Evolutionary conservation across 2,113 vertebrate genomes (phyloP).

Genomic region (Sapayoa aenigma): DNA sequence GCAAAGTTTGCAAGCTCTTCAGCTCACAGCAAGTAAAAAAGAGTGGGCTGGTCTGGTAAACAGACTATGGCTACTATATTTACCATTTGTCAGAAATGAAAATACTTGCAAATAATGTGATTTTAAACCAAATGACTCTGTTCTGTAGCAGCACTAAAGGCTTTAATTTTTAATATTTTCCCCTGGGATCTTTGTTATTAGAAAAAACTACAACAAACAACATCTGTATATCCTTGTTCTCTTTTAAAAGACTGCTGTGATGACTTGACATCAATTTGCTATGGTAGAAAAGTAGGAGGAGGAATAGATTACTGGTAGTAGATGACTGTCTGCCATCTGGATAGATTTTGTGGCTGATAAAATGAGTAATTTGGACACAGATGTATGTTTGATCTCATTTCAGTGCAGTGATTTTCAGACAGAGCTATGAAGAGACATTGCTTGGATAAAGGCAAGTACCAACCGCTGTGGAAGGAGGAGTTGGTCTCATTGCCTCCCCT

Average conservation of each 20-base stretch:
- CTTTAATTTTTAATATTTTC: background rate
- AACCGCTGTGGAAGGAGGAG: background rate
- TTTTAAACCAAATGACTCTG: background rate
- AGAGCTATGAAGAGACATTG: background rate
- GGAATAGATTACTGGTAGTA: background rate
- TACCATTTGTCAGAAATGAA: background rate
- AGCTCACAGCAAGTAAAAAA: background rate
- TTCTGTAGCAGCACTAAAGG: background rate
- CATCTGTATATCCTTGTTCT: background rate
- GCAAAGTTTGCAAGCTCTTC: background rate
- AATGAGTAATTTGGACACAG: background rate
- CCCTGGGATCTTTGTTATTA: background rate
- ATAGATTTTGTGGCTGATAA: background rate
- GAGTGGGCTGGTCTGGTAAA: background rate
- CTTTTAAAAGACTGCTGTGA: background rate
- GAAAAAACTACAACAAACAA: background rate
- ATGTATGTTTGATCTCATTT: background rate
- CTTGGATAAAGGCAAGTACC: background rate
- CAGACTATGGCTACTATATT: background rate
- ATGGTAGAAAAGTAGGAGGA: background rate
- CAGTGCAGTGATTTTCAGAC: background rate
- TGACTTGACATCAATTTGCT: background rate
- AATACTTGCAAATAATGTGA: background rate
- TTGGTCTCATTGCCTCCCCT: background rate
- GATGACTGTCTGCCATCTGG: slow-evolving; percentile 21